Conservation (phyloP, 2,113 vertebrate genomes). For the Pterocles burchelli region DNA sequence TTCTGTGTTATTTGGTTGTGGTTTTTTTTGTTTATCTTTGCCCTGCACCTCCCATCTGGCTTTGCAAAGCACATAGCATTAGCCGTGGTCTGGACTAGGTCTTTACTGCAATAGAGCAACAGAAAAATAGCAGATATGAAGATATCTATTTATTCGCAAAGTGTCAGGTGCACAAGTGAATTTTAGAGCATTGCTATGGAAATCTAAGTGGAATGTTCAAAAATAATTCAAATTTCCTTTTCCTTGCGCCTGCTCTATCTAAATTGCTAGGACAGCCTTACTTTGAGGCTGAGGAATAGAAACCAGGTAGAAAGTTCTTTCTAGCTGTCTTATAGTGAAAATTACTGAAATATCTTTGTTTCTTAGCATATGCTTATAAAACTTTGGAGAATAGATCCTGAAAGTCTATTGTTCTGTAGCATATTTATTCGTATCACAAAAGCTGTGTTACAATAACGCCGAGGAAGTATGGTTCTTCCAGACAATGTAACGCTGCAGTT, state of each 20-base stretch:
- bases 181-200: background rate
- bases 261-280: background rate
- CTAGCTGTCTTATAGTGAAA: background rate
- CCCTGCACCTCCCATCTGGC: background rate
- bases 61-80: background rate
- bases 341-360: background rate
- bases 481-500: background rate
- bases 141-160: background rate
- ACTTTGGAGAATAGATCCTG: background rate
- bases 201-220: background rate
- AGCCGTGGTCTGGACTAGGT: background rate
- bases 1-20: background rate
- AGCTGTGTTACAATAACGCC: background rate
- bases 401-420: background rate
- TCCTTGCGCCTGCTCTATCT: background rate
- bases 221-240: background rate
- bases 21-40: background rate
- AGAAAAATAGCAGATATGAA: background rate
- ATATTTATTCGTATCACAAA: background rate
- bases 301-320: background rate
- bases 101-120: background rate
- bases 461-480: background rate
- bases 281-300: background rate
- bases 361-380: background rate
- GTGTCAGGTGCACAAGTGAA: background rate